Evolutionary conservation across 2,797 vertebrate species (phyloP).

Genomic region (Gadopsis marmoratus): DNA sequence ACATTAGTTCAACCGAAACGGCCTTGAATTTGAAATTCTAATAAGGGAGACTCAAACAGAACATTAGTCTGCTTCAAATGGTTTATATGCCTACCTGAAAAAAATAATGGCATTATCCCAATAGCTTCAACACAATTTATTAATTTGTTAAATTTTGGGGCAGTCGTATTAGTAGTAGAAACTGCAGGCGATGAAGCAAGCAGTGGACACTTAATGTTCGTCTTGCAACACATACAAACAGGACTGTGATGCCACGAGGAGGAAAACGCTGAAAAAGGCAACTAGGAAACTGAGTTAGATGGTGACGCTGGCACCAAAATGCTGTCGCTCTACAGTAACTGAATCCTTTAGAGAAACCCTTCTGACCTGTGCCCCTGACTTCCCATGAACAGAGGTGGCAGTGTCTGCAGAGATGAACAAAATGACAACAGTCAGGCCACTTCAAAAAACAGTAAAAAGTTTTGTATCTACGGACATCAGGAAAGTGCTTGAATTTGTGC

Average conservation of each 20-base stretch:
- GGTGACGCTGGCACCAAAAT: slow-evolving; percentile 63
- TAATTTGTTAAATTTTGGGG: slow-evolving; percentile 1
- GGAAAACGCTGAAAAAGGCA: slow-evolving; percentile 79
- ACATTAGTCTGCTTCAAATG: slow-evolving; percentile 25
- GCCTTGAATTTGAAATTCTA: slow-evolving; percentile 22
- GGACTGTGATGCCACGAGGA: slow-evolving; percentile 60
- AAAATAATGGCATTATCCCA: slow-evolving; percentile 4
- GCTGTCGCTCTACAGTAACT: slow-evolving; percentile 52
- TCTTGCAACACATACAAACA: slow-evolving; percentile 37
- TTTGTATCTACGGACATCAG: slow-evolving; percentile 63
- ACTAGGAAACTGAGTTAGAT: slow-evolving; percentile 74
- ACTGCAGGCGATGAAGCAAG: slow-evolving; percentile 43
- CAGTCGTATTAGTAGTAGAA: slow-evolving; percentile 28
- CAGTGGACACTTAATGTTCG: slow-evolving; percentile 25
- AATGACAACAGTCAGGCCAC: slow-evolving; percentile 67
- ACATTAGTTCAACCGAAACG: slow-evolving; percentile 43
- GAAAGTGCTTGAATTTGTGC: slow-evolving; percentile 87
- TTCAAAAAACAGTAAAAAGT: slow-evolving; percentile 57
- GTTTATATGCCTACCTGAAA: slow-evolving; percentile 25
- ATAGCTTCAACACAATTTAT: neutral
- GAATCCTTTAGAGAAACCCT: slow-evolving; percentile 35
- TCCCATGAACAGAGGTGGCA: slow-evolving; percentile 60
- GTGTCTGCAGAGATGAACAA: slow-evolving; percentile 65
- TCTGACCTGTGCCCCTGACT: slow-evolving; percentile 38
- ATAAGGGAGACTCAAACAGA: slow-evolving; percentile 43